These are phyloP conservation scores for Muscidifurax raptorellus DNA, from an alignment of 1,140 invertebrate species.

Conservation along the genomic window DNA sequence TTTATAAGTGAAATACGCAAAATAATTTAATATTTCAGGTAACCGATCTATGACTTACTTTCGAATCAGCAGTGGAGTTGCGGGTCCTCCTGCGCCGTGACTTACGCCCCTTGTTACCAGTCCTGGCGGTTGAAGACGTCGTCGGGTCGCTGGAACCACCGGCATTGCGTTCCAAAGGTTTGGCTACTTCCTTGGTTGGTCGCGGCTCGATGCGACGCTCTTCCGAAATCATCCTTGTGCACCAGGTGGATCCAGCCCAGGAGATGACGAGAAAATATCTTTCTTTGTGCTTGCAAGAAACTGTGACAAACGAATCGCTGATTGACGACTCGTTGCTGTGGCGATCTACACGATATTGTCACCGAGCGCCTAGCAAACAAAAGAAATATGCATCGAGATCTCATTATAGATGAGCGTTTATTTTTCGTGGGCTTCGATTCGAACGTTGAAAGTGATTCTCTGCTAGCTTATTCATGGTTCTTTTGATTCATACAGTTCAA, in stretches of 20 bases:
- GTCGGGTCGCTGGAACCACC: not conserved
- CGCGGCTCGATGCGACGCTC: not conserved
- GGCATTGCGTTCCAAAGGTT: not conserved
- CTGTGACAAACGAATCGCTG: constrained; percentile 26
- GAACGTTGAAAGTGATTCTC: too few relatives aligned
- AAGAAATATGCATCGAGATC: not conserved
- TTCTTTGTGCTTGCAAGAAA: not conserved
- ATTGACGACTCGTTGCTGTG: constrained; percentile 39
- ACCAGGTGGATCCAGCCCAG: not conserved
- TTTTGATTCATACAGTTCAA: too few relatives aligned
- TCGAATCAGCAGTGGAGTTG: constrained; percentile 59
- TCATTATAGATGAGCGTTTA: not conserved
- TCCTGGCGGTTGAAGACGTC: not conserved
- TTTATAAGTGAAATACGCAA: not conserved
- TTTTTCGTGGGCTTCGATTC: too few relatives aligned
- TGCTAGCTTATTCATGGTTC: too few relatives aligned
- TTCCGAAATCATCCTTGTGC: not conserved
- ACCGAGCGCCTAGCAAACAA: not conserved
- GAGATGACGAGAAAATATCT: not conserved
- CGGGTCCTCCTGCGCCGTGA: constrained; percentile 64
- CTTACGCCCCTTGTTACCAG: constrained; percentile 60
- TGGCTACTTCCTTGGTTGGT: not conserved
- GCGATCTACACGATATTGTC: constrained; percentile 13
- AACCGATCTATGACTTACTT: constrained; percentile 53
- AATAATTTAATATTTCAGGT: too few relatives aligned